Conservation (phyloP, 2,888 invertebrate genomes). For the Cheilosia scutellata region DNA sequence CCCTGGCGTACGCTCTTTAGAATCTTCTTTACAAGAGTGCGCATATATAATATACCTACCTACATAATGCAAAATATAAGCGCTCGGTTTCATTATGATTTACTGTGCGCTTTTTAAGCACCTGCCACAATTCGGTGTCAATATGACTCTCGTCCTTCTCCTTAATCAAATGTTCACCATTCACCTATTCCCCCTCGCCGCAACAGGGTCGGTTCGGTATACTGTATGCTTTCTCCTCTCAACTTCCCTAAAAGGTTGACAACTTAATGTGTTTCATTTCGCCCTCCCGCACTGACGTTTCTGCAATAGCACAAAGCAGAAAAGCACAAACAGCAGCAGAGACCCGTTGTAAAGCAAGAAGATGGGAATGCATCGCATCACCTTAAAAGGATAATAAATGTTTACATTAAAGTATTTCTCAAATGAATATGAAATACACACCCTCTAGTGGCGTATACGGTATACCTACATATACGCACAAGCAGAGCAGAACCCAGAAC, state of each 20-base stretch:
- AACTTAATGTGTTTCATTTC: conserved; percentile 61
- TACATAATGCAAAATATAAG: conserved; percentile 34
- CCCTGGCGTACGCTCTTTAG: conserved; percentile 40
- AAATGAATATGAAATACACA: conserved; percentile 70
- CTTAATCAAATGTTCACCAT: conserved; percentile 72
- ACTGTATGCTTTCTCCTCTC: not conserved
- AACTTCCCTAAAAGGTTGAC: conserved; percentile 62
- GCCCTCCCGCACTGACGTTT: not conserved
- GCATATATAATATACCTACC: not conserved
- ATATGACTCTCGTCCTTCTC: conserved; percentile 73
- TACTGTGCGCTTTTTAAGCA: conserved; percentile 73
- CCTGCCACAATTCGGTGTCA: conserved; percentile 76
- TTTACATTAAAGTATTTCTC: conserved; percentile 74
- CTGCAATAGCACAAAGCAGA: conserved; percentile 20
- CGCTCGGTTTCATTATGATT: conserved; percentile 59
- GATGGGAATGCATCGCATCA: conserved; percentile 55
- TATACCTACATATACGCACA: not conserved
- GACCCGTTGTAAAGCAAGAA: not conserved
- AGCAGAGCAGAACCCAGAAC: not conserved
- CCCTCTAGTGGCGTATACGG: conserved; percentile 25
- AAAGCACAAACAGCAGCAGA: conserved; percentile 1
- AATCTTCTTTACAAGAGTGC: not conserved
- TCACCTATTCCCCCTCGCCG: conserved; percentile 33
- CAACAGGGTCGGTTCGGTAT: conserved; percentile 4
- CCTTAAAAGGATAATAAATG: conserved; percentile 76